Evolutionary conservation across 2,888 invertebrate species (phyloP), one percentile per base, ranked within the genome.

Genomic region (Hypena proboscidalis): DNA sequence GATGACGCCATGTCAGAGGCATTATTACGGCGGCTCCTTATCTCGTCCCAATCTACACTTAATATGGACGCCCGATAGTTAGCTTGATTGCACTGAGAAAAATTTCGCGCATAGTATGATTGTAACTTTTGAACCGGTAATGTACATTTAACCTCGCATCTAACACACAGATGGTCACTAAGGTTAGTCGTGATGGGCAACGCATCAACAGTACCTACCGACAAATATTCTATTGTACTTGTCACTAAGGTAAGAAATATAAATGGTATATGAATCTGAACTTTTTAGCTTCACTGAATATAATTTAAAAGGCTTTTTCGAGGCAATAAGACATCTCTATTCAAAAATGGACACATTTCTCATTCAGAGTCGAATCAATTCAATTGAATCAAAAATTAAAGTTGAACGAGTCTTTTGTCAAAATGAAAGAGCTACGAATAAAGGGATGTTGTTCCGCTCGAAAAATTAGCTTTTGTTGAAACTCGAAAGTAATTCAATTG

Each of bases 201-300:
- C n/a, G n/a, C n/a, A n/a, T n/a, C n/a, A n/a, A n/a, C n/a, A n/a
- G n/a, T n/a, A n/a, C n/a, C n/a, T n/a, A n/a, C n/a, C n/a, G n/a
- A n/a, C n/a, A n/a, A n/a, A n/a, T n/a, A n/a, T n/a, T n/a, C n/a
- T 5, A 17, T 17, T 5, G 3, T 17, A 17, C 17, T 17, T 17
- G 17, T 17, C 3, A 17, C 17, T 17, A n/a, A n/a, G n/a, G n/a
- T n/a, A n/a, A n/a, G n/a, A 17, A 3, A 55, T 58, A 55, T 48
- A 37, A 58, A 62, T 47, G 37, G 48, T 49, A 53, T 62, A 62
- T 37, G 41, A 61, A 61, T 61, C 52, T 45, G 22, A 32, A 34
- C 40, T 46, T 58, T 48, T 38, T 53, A 46, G 38, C 50, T 50
- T 41, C 29, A 31, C 30, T 27, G 44, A 51, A n/a, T n/a, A n/a